These are phyloP conservation scores for Tautogolabrus adspersus DNA, from an alignment of 2,113 vertebrate species.

Conservation along the genomic window DNA sequence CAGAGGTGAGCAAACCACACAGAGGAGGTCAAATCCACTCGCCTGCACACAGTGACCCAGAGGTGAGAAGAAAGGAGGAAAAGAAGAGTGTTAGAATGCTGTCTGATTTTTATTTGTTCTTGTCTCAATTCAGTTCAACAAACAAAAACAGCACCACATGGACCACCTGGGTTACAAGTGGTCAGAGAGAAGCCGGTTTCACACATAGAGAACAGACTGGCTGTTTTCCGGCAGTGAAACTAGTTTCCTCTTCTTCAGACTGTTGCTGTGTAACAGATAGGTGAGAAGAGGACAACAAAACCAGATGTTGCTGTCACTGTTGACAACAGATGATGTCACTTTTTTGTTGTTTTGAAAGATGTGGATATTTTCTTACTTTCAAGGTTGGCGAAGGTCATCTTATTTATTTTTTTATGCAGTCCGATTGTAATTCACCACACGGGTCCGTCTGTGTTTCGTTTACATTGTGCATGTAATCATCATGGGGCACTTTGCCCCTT, in stretches of 20 bases:
- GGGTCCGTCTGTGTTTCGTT: too few relatives aligned
- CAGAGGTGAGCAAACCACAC: constrained; percentile 47
- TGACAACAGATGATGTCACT: background rate
- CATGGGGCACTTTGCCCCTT: too few relatives aligned
- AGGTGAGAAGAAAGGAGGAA: background rate
- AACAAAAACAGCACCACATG: background rate
- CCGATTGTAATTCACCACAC: too few relatives aligned
- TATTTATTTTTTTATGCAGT: too few relatives aligned
- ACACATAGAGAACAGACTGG: background rate
- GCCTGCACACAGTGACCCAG: constrained; percentile 1
- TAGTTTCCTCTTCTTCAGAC: background rate
- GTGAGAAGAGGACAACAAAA: background rate
- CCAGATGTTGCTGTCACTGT: background rate
- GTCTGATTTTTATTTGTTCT: constrained; percentile 26
- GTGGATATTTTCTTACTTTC: too few relatives aligned
- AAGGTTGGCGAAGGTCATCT: too few relatives aligned
- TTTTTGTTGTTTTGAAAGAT: too few relatives aligned
- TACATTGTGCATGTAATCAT: too few relatives aligned
- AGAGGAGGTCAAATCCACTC: constrained; percentile 25
- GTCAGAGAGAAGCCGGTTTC: constrained; percentile 4
- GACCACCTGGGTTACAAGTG: constrained; percentile 8
- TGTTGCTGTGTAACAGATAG: background rate
- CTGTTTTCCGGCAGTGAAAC: background rate
- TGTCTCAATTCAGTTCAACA: background rate
- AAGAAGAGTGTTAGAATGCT: background rate